Base-by-base conservation (phyloP, 2,888 invertebrate species). In the Epistrophe eligans region DNA sequence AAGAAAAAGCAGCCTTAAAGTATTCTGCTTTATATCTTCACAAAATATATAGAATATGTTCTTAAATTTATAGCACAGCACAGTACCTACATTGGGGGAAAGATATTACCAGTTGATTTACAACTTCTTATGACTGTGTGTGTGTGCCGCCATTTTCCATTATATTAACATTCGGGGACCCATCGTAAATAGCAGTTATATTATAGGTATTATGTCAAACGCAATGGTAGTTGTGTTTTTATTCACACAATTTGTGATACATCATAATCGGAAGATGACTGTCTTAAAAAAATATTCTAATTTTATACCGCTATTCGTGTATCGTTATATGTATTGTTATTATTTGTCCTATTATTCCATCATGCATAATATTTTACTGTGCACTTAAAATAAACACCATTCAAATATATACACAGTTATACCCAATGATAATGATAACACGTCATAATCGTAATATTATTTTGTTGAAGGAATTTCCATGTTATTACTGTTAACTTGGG, bases 61-160 rank as follows among this genome's bases (percentile, higher is more conserved):
- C 64, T 72, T 58, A 40, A 57, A 50, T 48, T 50, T 45, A 45
- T 64, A 71, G 43, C 9, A 72, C 40, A 48, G 52, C n/a, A n/a
- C n/a, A n/a, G n/a, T n/a, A n/a, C n/a, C n/a, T 35, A 28, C 15
- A 50, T 52, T 48, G n/a, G 38, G 28, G 28, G 28, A 15, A 32
- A 10, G 32, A 70, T 52, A 72, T 82, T 72, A 72, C 66, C 66
- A 72, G 48, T 17, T 82, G 77, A 82, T 82, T 82, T 72, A 82
- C 66, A 40, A 40, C 64, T 11, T 45, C 13, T 57, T 72, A 19
- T 66, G 64, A 35, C 1, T 50, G 48, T 60, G 40, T 43, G 48
- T 60, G 40, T 43, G 40, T 48, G 57, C 45, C 55, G 48, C 45
- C 55, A 57, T 52, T 76, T 28, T 11, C 52, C 45, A 76, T 50